Evolutionary conservation across 1,140 invertebrate genomes (phyloP), one percentile per base, ranked within the genome.

Genomic region (Cryptotermes secundus): DNA sequence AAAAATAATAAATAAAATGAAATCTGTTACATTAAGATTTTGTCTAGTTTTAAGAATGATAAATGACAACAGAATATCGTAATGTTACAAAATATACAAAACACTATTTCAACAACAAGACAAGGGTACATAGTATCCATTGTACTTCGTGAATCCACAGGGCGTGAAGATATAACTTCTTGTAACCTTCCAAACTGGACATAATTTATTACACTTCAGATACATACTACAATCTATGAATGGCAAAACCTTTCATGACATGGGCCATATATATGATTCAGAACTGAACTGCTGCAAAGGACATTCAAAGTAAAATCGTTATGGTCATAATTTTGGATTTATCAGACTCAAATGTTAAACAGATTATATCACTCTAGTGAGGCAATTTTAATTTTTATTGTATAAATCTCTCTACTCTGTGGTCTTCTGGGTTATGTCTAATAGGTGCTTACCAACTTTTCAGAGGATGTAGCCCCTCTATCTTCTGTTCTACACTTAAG

Each of bases 111-210:
- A 72, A n/a, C 26, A 72, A 72, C 26, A n/a, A 72, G 26, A 72
- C 59, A 31, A 72, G 59, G 59, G 59, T 72, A 72, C 59, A 72
- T 31, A 72, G 59, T 72, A 72, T 31, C 59, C 59, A 72, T 72
- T 31, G 26, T 72, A 72, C 7, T 26, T 72, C 6, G 59, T 72
- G 53, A 59, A 59, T 10, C 19, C 26, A 72, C 2, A 72, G 59
- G 31, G 26, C 59, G n/a, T 72, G 26, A 72, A 72, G 7, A 31
- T 31, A 72, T 14, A 72, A 72, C 6, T 26, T n/a, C n/a, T 10
- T 14, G 3, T 72, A 72, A 72, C n/a, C 9, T 72, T 31, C n/a
- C n/a, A 72, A 31, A 9, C 59, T 16, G 16, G 31, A 72, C n/a
- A 72, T 10, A 72, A 72, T 7, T 72, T 31, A 59, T 59, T 59